These are phyloP conservation scores for Leptopterna dolabrata DNA, from an alignment of 2,888 invertebrate genomes.

Conservation along the genomic window DNA sequence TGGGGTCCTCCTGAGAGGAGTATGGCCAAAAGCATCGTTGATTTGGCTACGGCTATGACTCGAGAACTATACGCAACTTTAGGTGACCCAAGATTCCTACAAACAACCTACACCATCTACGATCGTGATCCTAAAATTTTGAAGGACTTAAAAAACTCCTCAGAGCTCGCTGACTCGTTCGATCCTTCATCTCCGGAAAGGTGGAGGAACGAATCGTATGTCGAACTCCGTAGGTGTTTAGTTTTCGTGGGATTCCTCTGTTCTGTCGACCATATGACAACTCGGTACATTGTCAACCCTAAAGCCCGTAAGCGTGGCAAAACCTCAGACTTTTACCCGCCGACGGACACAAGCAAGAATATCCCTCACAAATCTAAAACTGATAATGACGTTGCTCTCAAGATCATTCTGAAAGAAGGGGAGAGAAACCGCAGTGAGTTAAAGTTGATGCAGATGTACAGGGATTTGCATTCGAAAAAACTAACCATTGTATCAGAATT, in stretches of 20 bases:
- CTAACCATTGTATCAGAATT: slow-evolving; percentile 15
- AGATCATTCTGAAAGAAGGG: slow-evolving; percentile 1
- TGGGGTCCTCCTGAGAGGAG: not conserved
- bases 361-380: not conserved
- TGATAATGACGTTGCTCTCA: slow-evolving; percentile 13
- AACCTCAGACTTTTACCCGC: slow-evolving; percentile 1
- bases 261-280: slow-evolving; percentile 10
- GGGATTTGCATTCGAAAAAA: slow-evolving; percentile 38
- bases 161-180: not conserved
- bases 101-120: slow-evolving; percentile 45
- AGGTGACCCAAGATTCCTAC: slow-evolving; percentile 38
- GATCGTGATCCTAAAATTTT: slow-evolving; percentile 44
- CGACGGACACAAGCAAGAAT: not conserved
- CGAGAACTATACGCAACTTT: slow-evolving; percentile 41
- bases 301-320: not conserved
- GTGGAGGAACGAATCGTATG: slow-evolving; percentile 46
- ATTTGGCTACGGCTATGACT: slow-evolving; percentile 34
- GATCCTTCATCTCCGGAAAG: slow-evolving; percentile 18
- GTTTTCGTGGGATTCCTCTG: slow-evolving; percentile 35
- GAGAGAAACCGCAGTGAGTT: slow-evolving; percentile 15
- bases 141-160: not conserved
- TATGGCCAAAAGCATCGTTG: slow-evolving; percentile 10
- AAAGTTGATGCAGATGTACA: slow-evolving; percentile 25
- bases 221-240: slow-evolving; percentile 43
- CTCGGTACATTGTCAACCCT: slow-evolving; percentile 38